A percentile compares a stretch with the other conserved stretches of the same genome.
Conservation (phyloP, 2,797 vertebrate species). For the Alfaro cultratus region DNA sequence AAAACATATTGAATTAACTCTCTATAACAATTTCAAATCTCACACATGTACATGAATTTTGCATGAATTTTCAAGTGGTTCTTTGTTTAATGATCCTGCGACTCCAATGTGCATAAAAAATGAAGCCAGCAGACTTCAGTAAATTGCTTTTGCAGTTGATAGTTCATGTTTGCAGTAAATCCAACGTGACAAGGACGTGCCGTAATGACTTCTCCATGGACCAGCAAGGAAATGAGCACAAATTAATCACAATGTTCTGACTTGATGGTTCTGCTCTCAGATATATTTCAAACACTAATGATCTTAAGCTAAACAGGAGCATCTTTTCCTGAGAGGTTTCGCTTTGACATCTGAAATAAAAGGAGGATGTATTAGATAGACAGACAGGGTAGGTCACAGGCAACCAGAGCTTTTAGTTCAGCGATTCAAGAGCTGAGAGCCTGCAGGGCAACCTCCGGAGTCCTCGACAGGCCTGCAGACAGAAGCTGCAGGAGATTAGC, state of each 20-base stretch:
- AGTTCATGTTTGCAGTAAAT: conserved; percentile 14
- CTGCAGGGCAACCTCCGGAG: neutral
- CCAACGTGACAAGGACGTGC: conserved; percentile 8
- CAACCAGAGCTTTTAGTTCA: conserved; percentile 4
- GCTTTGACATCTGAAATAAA: neutral
- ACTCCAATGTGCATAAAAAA: neutral
- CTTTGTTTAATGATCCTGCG: neutral
- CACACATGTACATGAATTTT: neutral
- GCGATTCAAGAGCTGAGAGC: conserved; percentile 7
- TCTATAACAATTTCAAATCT: neutral
- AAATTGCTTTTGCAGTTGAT: neutral
- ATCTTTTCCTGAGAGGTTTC: neutral
- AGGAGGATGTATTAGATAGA: conserved; percentile 6
- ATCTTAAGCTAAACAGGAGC: neutral
- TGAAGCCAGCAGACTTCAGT: neutral
- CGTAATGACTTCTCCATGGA: neutral
- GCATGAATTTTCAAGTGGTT: neutral
- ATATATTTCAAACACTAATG: conserved; percentile 1
- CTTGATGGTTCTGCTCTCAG: conserved; percentile 3
- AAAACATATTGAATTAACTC: too few relatives aligned
- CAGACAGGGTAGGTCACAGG: neutral
- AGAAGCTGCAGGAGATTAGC: conserved; percentile 32
- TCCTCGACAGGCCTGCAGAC: conserved; percentile 19
- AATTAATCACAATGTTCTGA: conserved; percentile 22
- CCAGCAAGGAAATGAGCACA: conserved; percentile 4